Evolutionary conservation across 23 tunicate species (phyloP), one percentile per base, ranked within the genome.

Genomic region (Ciona savignyi): DNA sequence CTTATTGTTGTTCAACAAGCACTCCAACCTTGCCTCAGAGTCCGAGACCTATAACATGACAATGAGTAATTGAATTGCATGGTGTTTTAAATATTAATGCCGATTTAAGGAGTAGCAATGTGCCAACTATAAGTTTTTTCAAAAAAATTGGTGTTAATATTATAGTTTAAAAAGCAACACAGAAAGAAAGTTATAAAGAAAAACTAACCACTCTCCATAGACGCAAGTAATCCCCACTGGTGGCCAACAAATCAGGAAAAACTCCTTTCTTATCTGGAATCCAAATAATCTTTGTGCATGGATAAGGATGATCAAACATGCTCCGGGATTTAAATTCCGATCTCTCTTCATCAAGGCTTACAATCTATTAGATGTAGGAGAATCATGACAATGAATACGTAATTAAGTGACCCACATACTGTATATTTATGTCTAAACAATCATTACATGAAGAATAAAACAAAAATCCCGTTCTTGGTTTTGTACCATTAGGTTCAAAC

Each of bases 211-310:
- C 97, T 75, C 83, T 75, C 97, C 97, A 91, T n/a, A 91, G 77
- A n/a, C 99, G 77, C 27, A 94, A 35, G 70, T 94, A 94, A 63
- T 94, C 99, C 22, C 99, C 99, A 78, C 95, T 86, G 23, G 99
- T 94, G 30, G 99, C 99, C 4, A 94, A 74, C 73, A 94, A 65
- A 66, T 94, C 99, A 19, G 99, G 99, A 79, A 81, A 86, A 15
- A 78, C 76, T 24, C 71, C 86, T 73, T 83, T 87, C 2, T 78
- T 63, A 79, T 86, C 95, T 27, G 99, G 99, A 61, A 87, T 86
- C 99, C 99, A 94, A 77, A 94, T 94, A 20, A 94, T 86, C 73
- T 94, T 94, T 31, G 99, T 94, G 68, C 92, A 85, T 29, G 99
- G 99, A 75, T 94, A 94, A 26, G 95, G 95, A 71, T 94, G 99